These are phyloP conservation scores for Forbesichthys papilliferus DNA, from an alignment of 2,113 vertebrate genomes.

Conservation along the genomic window DNA sequence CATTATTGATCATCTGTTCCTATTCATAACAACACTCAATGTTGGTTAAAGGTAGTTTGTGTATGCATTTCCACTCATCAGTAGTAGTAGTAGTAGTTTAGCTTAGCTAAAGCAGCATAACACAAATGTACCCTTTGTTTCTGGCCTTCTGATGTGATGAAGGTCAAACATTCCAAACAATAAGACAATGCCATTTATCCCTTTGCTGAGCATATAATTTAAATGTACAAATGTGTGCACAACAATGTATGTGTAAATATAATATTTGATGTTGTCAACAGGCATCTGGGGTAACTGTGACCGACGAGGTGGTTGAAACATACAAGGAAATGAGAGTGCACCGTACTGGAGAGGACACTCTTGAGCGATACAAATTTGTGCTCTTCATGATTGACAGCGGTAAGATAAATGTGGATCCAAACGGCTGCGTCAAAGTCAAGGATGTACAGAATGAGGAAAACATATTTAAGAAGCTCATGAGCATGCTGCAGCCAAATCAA, in stretches of 20 bases:
- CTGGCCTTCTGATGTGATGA: no score
- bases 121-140: no score
- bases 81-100: no score
- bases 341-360: constrained; percentile 51
- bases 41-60: no score
- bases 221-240: neutral
- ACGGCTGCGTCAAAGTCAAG: constrained; percentile 61
- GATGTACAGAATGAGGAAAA: constrained; percentile 62
- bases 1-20: no score
- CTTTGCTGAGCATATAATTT: neutral
- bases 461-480: constrained; percentile 63
- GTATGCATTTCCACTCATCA: no score
- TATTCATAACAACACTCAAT: no score
- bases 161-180: no score
- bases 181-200: no score
- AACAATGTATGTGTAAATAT: no score
- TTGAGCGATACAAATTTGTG: constrained; percentile 70
- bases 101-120: no score
- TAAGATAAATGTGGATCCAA: constrained; percentile 69
- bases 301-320: constrained; percentile 63
- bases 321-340: constrained; percentile 78
- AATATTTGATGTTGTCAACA: constrained; percentile 41
- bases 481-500: constrained; percentile 28
- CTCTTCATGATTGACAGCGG: constrained; percentile 63
- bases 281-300: constrained; percentile 81